These are phyloP conservation scores for Buteo buteo DNA, from an alignment of 2,113 vertebrate genomes.

Conservation along the genomic window DNA sequence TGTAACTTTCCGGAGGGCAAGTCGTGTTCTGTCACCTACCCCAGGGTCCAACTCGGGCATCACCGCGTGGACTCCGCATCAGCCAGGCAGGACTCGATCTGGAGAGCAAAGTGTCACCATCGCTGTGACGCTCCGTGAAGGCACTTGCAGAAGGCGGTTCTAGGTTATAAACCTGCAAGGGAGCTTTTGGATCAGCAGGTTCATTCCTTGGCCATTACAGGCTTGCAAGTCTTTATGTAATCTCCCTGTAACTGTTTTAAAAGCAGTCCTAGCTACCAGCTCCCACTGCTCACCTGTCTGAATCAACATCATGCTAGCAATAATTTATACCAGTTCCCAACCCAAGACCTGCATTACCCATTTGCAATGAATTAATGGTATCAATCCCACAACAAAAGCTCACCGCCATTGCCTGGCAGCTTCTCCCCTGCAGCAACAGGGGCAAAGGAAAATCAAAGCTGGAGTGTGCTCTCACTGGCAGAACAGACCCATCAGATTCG, in stretches of 20 bases:
- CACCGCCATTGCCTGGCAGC: not conserved
- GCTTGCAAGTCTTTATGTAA: not conserved
- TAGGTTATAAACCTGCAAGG: not conserved
- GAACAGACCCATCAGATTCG: not conserved
- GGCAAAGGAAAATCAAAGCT: not conserved
- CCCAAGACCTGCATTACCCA: not conserved
- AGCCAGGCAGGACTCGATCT: not conserved
- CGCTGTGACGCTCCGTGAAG: fast-evolving
- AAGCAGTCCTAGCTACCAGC: not conserved
- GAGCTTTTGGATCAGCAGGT: not conserved
- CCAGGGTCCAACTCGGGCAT: not conserved
- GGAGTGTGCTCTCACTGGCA: not conserved
- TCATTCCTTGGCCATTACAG: not conserved
- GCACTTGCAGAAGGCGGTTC: not conserved
- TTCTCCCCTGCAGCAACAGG: not conserved
- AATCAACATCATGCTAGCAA: not conserved
- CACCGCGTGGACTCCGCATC: fast-evolving
- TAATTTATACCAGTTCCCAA: not conserved
- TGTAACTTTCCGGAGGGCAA: not conserved
- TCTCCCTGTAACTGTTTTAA: not conserved
- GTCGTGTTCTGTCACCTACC: not conserved
- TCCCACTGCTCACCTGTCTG: not conserved
- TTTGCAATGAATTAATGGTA: not conserved
- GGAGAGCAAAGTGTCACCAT: not conserved
- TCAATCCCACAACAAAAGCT: not conserved